A percentile compares a stretch with the other conserved stretches of the same genome.
These are phyloP conservation scores for Strix occidentalis DNA, from an alignment of 2,797 vertebrate genomes.

Conservation along the genomic window DNA sequence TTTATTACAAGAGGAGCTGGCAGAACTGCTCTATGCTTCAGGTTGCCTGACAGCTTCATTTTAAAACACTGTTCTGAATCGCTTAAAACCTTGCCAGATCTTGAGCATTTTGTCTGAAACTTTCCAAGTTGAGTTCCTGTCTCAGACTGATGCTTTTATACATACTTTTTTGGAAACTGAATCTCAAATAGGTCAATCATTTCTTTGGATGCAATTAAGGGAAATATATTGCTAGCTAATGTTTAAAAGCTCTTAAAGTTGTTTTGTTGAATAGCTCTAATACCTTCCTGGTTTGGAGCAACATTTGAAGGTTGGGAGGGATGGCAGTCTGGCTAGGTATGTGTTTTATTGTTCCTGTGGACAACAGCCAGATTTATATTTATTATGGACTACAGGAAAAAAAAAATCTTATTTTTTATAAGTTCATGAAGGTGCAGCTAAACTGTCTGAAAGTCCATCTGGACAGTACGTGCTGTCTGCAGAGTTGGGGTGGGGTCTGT, in stretches of 20 bases:
- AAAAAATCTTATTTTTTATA: not conserved
- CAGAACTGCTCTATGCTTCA: not conserved
- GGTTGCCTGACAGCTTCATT: conserved; percentile 2
- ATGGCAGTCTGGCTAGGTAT: not conserved
- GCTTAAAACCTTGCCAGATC: not conserved
- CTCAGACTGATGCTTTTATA: not conserved
- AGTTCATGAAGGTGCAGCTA: not conserved
- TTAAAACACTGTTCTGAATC: not conserved
- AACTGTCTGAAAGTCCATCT: not conserved
- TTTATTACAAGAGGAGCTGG: conserved; percentile 9
- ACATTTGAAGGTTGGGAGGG: not conserved
- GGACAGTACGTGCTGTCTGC: not conserved
- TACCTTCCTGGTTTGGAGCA: not conserved
- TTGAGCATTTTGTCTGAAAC: not conserved
- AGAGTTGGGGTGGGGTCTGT: not conserved
- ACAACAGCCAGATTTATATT: not conserved
- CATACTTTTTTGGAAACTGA: not conserved
- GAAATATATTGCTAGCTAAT: not conserved
- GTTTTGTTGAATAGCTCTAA: not conserved
- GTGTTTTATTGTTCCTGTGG: not conserved
- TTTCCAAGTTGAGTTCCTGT: not conserved
- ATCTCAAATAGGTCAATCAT: not conserved
- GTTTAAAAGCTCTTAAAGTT: not conserved
- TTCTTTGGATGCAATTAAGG: not conserved
- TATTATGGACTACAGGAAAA: not conserved